These are phyloP conservation scores for Catostylus mosaicus DNA, from an alignment of 30 jellyfish, hydroid and myxozoan species.

Conservation along the genomic window DNA sequence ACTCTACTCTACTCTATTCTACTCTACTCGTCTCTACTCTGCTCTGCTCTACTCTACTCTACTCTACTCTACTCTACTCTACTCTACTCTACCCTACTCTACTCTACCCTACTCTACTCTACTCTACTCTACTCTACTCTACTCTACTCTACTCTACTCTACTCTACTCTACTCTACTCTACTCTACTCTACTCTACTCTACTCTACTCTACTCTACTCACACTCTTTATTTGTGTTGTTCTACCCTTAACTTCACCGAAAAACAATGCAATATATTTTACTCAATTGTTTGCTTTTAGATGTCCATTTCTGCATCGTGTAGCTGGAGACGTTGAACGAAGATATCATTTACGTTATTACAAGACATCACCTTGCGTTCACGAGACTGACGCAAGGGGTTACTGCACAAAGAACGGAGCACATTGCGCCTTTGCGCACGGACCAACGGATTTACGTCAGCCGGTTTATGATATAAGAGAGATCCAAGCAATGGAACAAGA, in stretches of 20 bases:
- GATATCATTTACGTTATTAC: constrained; percentile 93
- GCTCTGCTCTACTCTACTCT: background rate
- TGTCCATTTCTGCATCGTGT: constrained; percentile 97
- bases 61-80: background rate
- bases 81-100: background rate
- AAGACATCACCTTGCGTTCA: constrained; percentile 98
- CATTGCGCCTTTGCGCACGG: constrained; percentile 99
- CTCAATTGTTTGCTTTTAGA: constrained; percentile 25
- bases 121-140: background rate
- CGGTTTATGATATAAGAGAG: constrained; percentile 95
- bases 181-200: background rate
- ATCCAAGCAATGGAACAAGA: constrained; percentile 94
- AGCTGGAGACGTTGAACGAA: constrained; percentile 98
- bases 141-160: background rate
- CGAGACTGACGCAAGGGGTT: constrained; percentile 94
- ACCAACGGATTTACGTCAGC: constrained; percentile 93
- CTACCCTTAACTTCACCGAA: background rate
- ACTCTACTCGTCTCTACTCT: background rate
- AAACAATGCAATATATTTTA: background rate
- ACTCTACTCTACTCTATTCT: background rate
- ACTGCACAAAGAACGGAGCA: constrained; percentile 95
- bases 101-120: background rate
- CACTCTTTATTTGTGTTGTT: background rate
- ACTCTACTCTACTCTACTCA: background rate
- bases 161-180: background rate